Base-by-base conservation (phyloP, 2,797 vertebrate genomes). In the Halcyon leucocephala region DNA sequence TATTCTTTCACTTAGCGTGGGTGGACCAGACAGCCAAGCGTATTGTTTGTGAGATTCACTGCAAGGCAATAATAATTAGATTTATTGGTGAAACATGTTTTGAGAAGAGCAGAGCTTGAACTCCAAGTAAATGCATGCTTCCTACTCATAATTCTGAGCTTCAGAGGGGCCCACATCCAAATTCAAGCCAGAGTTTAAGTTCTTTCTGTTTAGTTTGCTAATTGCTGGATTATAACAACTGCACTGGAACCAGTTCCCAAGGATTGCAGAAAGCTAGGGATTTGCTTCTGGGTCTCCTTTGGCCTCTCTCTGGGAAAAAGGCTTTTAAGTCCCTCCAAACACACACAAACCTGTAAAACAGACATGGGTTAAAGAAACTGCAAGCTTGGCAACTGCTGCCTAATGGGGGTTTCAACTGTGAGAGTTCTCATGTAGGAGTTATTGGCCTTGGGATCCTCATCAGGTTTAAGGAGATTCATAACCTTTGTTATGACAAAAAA, bases 21-120 rank as follows among this genome's bases (percentile, higher is more conserved):
- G 96, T 92, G 91, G 74, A 95, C 69, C 33, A 93, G 74, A 89
- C 92, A 95, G 81, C 48, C 67, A 90, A 96, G 57, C 2, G 2
- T 87, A 94, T 91, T 97, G 94, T 96, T 97, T 97, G 79, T 35
- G 73, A 97, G 78, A 91, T 74, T 93, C 64, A 79, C 80, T 88
- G 85, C 52, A 95, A 95, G 66, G 84, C 88, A 97, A 77, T 66
- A 96, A 91, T 95, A 94, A 97, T 96, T 94, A 95, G 83, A 95
- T 95, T 95, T 97, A 97, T 86, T 91, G 81, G 80, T 87, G 62
- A 95, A 41, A 81, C 66, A 69, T 84, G 83, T 79, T 92, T 92
- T 80, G 73, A 93, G 78, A 91, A 90, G 71, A 64, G 60, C 42
- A 82, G 81, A 93, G 83, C 78, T 49, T 88, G 28, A 94, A 84